Evolutionary conservation across 2,888 invertebrate species (phyloP).

Genomic region (Apodemia zela): DNA sequence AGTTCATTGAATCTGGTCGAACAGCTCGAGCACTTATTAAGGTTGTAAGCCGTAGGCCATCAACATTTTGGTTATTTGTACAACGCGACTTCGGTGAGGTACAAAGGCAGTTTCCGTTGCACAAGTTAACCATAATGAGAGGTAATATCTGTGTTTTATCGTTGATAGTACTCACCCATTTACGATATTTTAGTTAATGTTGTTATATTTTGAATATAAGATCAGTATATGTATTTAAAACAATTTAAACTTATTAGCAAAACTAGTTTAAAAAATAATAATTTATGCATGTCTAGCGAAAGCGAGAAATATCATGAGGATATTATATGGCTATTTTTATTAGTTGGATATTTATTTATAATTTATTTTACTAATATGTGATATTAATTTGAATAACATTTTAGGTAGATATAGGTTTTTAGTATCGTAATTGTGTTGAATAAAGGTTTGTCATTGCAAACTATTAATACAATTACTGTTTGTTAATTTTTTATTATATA

Average conservation of each 20-base stretch:
- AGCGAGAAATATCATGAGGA: neutral
- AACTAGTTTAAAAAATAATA: neutral
- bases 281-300: neutral
- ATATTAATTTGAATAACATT: constrained; percentile 7
- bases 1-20: no score
- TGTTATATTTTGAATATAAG: neutral
- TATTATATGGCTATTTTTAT: constrained; percentile 3
- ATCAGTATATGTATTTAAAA: neutral
- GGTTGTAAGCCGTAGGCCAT: no score
- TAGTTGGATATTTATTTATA: constrained; percentile 2
- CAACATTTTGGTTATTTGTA: no score
- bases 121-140: no score
- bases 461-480: neutral
- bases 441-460: neutral
- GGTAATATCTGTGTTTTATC: no score
- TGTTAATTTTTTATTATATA: neutral
- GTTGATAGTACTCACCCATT: no score
- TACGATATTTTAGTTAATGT: neutral
- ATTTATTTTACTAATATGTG: constrained; percentile 10
- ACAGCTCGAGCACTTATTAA: no score
- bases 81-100: no score
- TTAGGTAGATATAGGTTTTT: neutral
- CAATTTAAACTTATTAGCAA: neutral
- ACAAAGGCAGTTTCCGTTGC: no score
- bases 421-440: neutral